Evolutionary conservation across 2,888 invertebrate species (phyloP), one percentile per base, ranked within the genome.

Genomic region (Hanleya hanleyi): DNA sequence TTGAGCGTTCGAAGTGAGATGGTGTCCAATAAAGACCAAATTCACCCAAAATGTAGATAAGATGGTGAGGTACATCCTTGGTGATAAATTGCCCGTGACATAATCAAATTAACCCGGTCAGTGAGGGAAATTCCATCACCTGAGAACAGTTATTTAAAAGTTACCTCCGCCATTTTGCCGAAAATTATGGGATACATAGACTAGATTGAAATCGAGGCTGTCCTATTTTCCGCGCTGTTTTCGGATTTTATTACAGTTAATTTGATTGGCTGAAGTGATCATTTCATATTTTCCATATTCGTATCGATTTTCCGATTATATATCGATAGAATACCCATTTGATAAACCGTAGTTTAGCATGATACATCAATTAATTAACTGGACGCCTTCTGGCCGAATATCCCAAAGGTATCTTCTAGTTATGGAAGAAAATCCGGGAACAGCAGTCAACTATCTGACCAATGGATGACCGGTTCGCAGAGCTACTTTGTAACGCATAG

Each of bases 161-260:
- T 83, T 81, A 89, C 90, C 86, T 88, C 89, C 88, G 89, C 89
- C 89, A 89, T 90, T 80, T 88, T 87, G 73, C 71, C 68, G 73
- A 77, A 77, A 80, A 85, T 86, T 87, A 84, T 86, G 84, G 86
- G 86, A 84, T 84, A 81, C 71, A 74, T 80, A 80, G 78, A 78
- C 74, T 71, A 74, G 15, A 50, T 57, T 71, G 75, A 84, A 84
- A 88, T 81, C 84, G 88, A 87, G 88, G 86, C 85, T 75, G 50
- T 38, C 64, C 36, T 66, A 65, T 26, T 61, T 67, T 71, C 67
- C 71, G 32, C 69, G 57, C 47, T n/a, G 33, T 36, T 22, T 51
- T 38, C 15, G n/a, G 33, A 9, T 22, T 33, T 18, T 37, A 33
- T 32, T 50, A 75, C 67, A 26, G n/a, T 33, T 1, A 9, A 36